phyloP scores from a whole-genome alignment of 2,888 invertebrate species.

The Allacma fusca region DNA sequence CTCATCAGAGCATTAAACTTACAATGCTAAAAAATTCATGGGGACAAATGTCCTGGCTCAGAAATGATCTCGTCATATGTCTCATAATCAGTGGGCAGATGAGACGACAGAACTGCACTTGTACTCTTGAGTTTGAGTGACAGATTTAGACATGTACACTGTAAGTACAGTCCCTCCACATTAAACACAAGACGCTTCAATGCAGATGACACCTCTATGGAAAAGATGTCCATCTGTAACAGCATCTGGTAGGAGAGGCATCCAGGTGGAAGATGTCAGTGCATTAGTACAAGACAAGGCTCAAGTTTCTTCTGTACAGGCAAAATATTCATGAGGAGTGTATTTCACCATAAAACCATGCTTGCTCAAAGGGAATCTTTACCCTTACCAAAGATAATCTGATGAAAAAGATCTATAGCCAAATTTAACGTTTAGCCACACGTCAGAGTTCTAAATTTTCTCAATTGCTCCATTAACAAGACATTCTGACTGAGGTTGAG shows the following conservation, averaged over 20 bases:
- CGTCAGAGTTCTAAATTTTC: neutral
- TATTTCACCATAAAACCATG: neutral
- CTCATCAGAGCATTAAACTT: neutral
- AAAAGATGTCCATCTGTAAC: too few species aligned
- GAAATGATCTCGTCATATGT: neutral
- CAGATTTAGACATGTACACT: too few species aligned
- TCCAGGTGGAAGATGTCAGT: too few species aligned
- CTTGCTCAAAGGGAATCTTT: constrained; percentile 12
- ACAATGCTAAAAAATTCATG: too few species aligned
- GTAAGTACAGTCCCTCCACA: too few species aligned
- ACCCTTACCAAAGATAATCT: neutral
- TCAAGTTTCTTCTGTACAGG: too few species aligned
- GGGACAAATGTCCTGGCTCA: too few species aligned
- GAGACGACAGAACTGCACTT: neutral
- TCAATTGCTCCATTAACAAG: neutral
- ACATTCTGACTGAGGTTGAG: neutral
- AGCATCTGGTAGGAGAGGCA: too few species aligned
- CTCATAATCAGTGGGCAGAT: neutral
- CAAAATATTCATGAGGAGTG: too few species aligned
- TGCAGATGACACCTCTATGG: too few species aligned
- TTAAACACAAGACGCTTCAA: too few species aligned
- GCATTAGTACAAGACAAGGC: too few species aligned
- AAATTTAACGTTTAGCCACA: neutral
- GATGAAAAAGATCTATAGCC: neutral
- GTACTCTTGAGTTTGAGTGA: neutral